Conservation (phyloP, 1,140 invertebrate species). For the Reticulitermes speratus region DNA sequence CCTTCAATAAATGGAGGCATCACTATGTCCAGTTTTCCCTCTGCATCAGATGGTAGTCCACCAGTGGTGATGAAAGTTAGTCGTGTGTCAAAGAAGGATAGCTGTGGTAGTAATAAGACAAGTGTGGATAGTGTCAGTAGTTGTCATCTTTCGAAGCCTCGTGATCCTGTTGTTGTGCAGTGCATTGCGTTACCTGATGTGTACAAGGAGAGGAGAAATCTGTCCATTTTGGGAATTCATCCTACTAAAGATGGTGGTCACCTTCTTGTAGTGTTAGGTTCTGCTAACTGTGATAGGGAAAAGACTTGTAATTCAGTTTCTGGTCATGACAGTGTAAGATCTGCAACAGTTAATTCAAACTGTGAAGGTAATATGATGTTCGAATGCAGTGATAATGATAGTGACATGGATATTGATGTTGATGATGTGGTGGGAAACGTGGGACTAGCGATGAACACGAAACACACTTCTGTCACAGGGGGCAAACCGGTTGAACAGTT, state of each 20-base stretch:
- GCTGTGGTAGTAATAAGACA: conserved; percentile 19
- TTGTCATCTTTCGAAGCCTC: conserved; percentile 1
- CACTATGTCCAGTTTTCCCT: conserved; percentile 10
- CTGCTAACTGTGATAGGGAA: conserved; percentile 36
- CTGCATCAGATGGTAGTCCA: background rate
- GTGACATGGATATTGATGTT: conserved; percentile 51
- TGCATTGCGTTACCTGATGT: conserved; percentile 39
- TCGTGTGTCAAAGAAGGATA: conserved; percentile 25
- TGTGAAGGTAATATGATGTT: background rate
- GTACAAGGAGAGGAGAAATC: conserved; percentile 44
- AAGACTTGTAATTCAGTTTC: background rate
- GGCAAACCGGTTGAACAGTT: background rate
- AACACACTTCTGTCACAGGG: background rate
- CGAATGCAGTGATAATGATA: conserved; percentile 13
- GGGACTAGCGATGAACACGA: too few relatives aligned
- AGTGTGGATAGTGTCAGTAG: conserved; percentile 20
- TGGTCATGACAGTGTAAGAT: background rate
- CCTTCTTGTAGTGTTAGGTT: conserved; percentile 62
- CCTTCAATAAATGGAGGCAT: conserved; percentile 20
- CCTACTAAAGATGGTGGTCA: conserved; percentile 64
- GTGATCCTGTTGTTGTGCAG: conserved; percentile 47
- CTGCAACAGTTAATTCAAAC: background rate
- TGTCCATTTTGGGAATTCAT: conserved; percentile 59
- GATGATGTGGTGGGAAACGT: conserved; percentile 41
- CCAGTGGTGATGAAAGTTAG: conserved; percentile 30